Percentiles rank a stretch among this genome's conserved stretches.
These are phyloP conservation scores for Orthonevra nobilis DNA, from an alignment of 2,888 invertebrate species.

Conservation along the genomic window DNA sequence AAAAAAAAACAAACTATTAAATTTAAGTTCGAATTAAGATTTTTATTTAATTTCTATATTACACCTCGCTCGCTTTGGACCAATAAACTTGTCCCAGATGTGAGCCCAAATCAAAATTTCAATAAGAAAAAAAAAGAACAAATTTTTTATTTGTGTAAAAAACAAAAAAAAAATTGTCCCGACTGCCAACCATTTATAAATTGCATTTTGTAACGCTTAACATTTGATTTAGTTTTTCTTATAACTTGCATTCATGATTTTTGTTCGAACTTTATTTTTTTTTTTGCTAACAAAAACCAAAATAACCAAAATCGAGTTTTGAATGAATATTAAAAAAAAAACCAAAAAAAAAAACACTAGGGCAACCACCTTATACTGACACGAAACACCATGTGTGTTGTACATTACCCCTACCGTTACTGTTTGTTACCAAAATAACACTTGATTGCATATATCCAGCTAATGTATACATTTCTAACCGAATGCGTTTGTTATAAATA, in stretches of 20 bases:
- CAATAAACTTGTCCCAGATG: not conserved
- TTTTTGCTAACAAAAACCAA: conserved; percentile 63
- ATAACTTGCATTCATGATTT: conserved; percentile 62
- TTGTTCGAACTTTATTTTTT: conserved; percentile 24
- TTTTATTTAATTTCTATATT: not conserved
- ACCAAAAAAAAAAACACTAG: conserved; percentile 1
- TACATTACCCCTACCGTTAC: conserved; percentile 33
- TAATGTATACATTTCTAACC: conserved; percentile 45
- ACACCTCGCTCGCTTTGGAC: not conserved
- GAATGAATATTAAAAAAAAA: no score
- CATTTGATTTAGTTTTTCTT: conserved; percentile 50
- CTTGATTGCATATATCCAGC: conserved; percentile 55
- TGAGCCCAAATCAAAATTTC: conserved; percentile 6
- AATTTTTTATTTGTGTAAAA: conserved; percentile 17
- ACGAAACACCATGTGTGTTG: conserved; percentile 29
- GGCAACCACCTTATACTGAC: conserved; percentile 18
- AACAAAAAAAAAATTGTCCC: conserved; percentile 64
- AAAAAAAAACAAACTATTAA: not conserved
- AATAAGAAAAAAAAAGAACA: no score
- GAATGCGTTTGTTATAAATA: conserved; percentile 64
- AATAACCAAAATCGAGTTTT: conserved; percentile 59
- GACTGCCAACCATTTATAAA: conserved; percentile 67
- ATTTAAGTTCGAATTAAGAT: not conserved
- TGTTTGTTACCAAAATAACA: conserved; percentile 55
- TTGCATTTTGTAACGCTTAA: conserved; percentile 68